phyloP scores from a whole-genome alignment of 2,888 invertebrate species.

The Cistogaster globosa region DNA sequence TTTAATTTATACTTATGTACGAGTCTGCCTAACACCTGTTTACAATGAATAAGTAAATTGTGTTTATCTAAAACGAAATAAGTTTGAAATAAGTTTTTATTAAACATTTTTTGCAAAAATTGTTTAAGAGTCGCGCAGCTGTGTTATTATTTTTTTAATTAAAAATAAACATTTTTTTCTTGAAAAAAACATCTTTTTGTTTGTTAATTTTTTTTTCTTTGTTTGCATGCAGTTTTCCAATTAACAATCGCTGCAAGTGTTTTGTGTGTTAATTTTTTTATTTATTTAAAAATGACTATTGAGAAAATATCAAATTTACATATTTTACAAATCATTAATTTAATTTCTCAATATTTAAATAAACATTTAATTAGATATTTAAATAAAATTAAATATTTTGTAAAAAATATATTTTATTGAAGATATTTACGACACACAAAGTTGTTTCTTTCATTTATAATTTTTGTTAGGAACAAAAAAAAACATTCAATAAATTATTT shows the following conservation, averaged over 20 bases:
- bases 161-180: conserved; percentile 43
- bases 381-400: background rate
- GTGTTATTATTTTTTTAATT: conserved; percentile 41
- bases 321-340: conserved; percentile 27
- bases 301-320: conserved; percentile 16
- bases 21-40: conserved; percentile 45
- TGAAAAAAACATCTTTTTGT: conserved; percentile 31
- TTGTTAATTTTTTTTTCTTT: background rate
- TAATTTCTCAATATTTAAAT: background rate
- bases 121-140: conserved; percentile 45
- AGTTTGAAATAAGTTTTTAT: conserved; percentile 32
- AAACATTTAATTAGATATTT: background rate
- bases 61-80: conserved; percentile 20
- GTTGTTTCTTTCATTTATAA: background rate
- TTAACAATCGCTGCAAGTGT: conserved; percentile 10
- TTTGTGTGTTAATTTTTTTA: background rate
- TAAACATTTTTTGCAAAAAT: conserved; percentile 13
- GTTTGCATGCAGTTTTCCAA: conserved; percentile 48
- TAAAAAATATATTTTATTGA: background rate
- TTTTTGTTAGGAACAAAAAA: background rate
- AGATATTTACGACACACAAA: background rate
- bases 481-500: background rate
- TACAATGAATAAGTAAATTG: conserved; percentile 5
- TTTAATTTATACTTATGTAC: background rate
- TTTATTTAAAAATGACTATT: conserved; percentile 19